Conservation (phyloP, 2,797 vertebrate genomes). For the Onychomys leucogaster region DNA sequence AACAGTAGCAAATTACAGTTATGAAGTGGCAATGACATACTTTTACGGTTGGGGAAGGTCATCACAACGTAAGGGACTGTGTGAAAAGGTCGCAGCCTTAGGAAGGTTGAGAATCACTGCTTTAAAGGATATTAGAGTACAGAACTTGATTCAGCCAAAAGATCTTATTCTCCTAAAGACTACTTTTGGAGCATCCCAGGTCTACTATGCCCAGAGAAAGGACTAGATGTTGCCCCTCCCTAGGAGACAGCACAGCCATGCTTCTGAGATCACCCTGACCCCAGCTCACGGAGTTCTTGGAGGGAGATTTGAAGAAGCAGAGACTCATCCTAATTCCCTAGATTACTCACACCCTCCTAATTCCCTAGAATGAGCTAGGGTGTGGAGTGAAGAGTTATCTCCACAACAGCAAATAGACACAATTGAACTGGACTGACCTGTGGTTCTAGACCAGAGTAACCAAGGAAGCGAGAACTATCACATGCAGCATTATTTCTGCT, state of each 20-base stretch:
- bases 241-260: background rate
- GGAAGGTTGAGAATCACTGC: background rate
- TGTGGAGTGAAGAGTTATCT: fast-evolving
- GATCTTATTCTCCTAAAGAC: background rate
- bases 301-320: background rate
- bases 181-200: background rate
- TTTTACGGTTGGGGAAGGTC: background rate
- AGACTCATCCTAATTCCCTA: background rate
- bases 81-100: background rate
- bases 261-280: background rate
- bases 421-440: fast-evolving
- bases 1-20: background rate
- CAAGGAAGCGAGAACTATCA: background rate
- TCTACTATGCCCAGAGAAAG: background rate
- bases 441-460: background rate
- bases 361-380: background rate
- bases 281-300: background rate
- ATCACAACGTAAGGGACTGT: background rate
- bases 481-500: background rate
- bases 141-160: background rate
- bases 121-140: fast-evolving
- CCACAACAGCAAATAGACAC: background rate
- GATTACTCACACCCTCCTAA: background rate
- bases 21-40: background rate
- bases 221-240: background rate